phyloP scores from a whole-genome alignment of 1,140 invertebrate species.

The Bombus ignitus region DNA sequence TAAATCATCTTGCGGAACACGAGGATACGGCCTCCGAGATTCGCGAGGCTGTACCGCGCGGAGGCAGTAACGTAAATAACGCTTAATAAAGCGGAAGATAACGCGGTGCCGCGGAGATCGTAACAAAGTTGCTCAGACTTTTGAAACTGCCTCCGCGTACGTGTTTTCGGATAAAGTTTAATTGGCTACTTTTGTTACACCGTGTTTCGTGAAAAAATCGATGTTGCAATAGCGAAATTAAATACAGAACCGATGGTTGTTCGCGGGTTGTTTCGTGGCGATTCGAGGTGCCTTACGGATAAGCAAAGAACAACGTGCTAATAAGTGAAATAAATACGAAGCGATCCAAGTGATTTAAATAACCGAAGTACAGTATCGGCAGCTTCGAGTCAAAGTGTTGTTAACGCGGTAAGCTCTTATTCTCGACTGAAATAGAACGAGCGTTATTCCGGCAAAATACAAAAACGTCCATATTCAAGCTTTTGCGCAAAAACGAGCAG shows the following conservation, averaged over 20 bases:
- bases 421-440: too few species aligned
- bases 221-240: too few species aligned
- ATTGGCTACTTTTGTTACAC: slow-evolving; percentile 5
- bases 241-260: too few species aligned
- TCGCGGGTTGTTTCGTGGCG: too few species aligned
- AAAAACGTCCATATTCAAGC: too few species aligned
- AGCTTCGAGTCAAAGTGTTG: too few species aligned
- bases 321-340: too few species aligned
- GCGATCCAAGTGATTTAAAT: too few species aligned
- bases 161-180: slow-evolving; percentile 33
- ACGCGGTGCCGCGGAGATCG: not conserved
- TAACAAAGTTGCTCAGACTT: slow-evolving; percentile 2
- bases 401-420: too few species aligned
- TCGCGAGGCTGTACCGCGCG: not conserved
- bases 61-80: slow-evolving; percentile 15
- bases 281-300: not conserved
- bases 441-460: too few species aligned
- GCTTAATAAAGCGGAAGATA: slow-evolving; percentile 31
- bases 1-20: slow-evolving; percentile 33
- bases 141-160: not conserved
- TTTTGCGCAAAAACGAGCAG: not conserved
- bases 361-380: too few species aligned
- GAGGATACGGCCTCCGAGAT: slow-evolving; percentile 4
- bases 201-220: not conserved
- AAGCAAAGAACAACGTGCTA: too few species aligned